Evolutionary conservation across 2,888 invertebrate genomes (phyloP), one percentile per base, ranked within the genome.

Genomic region (Lomographa bimaculata): DNA sequence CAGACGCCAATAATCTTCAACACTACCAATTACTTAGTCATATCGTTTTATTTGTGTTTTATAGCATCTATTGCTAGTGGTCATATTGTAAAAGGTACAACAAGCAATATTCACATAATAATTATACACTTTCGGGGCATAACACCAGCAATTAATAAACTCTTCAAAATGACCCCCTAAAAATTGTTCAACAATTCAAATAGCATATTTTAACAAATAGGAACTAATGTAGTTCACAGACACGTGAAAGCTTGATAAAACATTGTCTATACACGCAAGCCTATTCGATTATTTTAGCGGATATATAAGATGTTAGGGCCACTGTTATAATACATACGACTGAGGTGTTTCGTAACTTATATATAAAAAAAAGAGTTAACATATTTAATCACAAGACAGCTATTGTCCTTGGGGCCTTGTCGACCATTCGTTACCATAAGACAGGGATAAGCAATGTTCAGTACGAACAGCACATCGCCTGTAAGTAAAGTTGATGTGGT

Each of bases 211-310:
- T 36, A 38, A 45, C 39, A 27, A 40, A 41, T 48, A 48, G 51
- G 43, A 51, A 51, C 51, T 43, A 41, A 47, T 34, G 36, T 36
- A 46, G 28, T 32, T 36, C 40, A 46, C 26, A 28, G 27, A 33
- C 48, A 46, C 47, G 58, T 37, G 37, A 35, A 38, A 35, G 19
- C 32, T 32, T 38, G 10, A 19, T 47, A 53, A 35, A 46, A 41
- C 24, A 35, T 29, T 30, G 35, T 39, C 29, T 41, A 28, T 17
- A 38, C 33, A 39, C 41, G 26, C 12, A 36, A 29, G 30, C 36
- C 26, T 28, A 14, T 24, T 8, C 14, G n/a, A 16, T 7, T 14
- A 7, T 41, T 21, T 16, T 6, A 5, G 25, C 6, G 28, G 25
- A 7, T 14, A 7, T 10, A 4, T 2, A 7, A 7, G 7, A 23